Evolutionary conservation across 1,140 invertebrate species (phyloP), one percentile per base, ranked within the genome.

Genomic region (Stenopsyche tienmushanensis): DNA sequence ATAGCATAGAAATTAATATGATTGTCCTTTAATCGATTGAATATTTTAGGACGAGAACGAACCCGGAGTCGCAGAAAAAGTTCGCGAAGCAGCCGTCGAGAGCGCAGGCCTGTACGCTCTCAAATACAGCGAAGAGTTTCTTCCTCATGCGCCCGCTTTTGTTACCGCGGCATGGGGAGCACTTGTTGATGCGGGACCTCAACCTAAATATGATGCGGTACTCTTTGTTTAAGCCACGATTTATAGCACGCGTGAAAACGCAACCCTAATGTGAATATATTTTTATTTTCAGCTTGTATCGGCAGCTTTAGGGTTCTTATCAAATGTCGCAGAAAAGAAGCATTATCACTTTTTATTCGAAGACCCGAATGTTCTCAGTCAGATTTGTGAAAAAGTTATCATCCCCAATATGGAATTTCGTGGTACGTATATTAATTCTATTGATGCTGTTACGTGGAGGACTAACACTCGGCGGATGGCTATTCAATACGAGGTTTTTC

Each of bases 91-190:
- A 82, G 90, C 99, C 15, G 98, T 96, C 78, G 94, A 97, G 74
- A 98, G 97, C 75, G 87, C 97, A 13, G 86, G 90, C 1, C 80
- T 99, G 24, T 99, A 98, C 80, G 96, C 96, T 1, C 90, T 95
- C 70, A 99, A 98, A 76, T 99, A 99, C 74, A 94, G 97, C 76
- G 97, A 99, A 79, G 97, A 99, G 74, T 99, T 99, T 78, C 84
- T 86, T 34, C 85, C 88, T 8, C 96, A 91, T 78, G 84, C 98
- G 42, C 88, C 91, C 3, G 83, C 83, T 25, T 99, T 99, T 84
- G 95, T 99, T 1, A 93, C 88, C 0, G 90, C 89, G 34, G 90
- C 98, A 53, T 99, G 96, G 96, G 90, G 89, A 71, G 83, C 98
- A 23, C 80, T 98, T 34, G 86, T 92, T 24, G 85, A 86, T 8